Conservation (phyloP, 2,113 vertebrate genomes). For the Gavialis gangeticus region DNA sequence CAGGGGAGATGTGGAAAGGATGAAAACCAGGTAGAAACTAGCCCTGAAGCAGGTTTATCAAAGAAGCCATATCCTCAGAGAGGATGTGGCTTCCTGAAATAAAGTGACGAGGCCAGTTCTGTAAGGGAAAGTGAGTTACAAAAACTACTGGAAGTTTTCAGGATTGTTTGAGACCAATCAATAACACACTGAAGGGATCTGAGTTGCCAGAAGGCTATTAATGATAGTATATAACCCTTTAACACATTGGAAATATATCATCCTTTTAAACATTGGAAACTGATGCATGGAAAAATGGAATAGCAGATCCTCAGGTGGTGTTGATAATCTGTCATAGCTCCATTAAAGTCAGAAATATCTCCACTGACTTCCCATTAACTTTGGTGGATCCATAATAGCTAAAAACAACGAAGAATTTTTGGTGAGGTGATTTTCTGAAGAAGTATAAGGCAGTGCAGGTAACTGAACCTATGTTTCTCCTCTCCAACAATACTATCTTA, state of each 20-base stretch:
- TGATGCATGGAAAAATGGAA: neutral
- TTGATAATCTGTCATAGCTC: neutral
- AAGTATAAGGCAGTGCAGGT: neutral
- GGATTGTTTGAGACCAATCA: slow-evolving; percentile 53
- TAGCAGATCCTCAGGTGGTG: neutral
- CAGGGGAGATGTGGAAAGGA: neutral
- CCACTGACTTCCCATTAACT: neutral
- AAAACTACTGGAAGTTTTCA: slow-evolving; percentile 34
- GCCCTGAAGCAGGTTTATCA: neutral
- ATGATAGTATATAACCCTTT: neutral
- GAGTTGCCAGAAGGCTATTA: slow-evolving; percentile 13
- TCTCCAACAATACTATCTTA: neutral
- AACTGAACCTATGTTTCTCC: neutral
- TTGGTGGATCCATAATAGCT: neutral
- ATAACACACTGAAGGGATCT: slow-evolving; percentile 55
- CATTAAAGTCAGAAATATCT: neutral
- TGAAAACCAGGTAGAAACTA: neutral
- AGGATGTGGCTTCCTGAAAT: neutral
- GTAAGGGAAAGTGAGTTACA: neutral
- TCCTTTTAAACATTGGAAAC: neutral
- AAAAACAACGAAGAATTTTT: neutral
- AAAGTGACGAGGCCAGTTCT: slow-evolving; percentile 18
- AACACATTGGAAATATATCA: neutral
- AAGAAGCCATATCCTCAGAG: neutral
- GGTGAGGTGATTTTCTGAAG: accelerated